Percentiles rank a stretch among this genome's conserved stretches.
Conservation (phyloP, 1,140 invertebrate genomes). For the Heliconius hermathena region DNA sequence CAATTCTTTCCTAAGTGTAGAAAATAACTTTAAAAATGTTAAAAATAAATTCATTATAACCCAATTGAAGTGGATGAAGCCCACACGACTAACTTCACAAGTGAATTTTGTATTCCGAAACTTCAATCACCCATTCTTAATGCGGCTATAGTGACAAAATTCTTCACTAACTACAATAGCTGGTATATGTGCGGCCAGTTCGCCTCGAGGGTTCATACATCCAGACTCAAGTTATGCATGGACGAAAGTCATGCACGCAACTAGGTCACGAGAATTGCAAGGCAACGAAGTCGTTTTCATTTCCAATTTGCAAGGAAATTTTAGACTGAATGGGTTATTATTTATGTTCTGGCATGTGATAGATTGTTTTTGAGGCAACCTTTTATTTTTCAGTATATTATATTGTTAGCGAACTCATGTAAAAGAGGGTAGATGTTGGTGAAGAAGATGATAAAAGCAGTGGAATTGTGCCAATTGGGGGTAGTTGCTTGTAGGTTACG, state of each 20-base stretch:
- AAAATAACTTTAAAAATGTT: too few species aligned
- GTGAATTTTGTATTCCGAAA: neutral
- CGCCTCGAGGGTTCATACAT: neutral
- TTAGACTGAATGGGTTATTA: neutral
- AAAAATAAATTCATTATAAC: too few species aligned
- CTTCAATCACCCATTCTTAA: neutral
- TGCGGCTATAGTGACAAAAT: neutral
- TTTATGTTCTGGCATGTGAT: neutral
- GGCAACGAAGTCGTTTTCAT: neutral
- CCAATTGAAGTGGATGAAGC: too few species aligned
- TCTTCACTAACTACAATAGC: neutral
- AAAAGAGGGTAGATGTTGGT: too few species aligned
- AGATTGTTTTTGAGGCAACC: neutral
- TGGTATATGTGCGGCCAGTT: neutral
- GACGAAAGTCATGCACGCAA: neutral
- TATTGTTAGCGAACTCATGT: too few species aligned
- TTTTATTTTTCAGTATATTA: too few species aligned
- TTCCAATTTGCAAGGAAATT: neutral
- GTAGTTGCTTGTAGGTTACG: too few species aligned
- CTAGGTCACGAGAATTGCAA: slow-evolving; percentile 8
- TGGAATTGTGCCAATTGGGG: too few species aligned
- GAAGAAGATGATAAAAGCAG: too few species aligned
- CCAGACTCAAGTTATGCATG: neutral
- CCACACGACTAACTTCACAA: neutral
- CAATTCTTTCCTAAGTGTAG: too few species aligned